Conservation (phyloP, 2,888 invertebrate genomes). For the Hydriomena furcata region DNA sequence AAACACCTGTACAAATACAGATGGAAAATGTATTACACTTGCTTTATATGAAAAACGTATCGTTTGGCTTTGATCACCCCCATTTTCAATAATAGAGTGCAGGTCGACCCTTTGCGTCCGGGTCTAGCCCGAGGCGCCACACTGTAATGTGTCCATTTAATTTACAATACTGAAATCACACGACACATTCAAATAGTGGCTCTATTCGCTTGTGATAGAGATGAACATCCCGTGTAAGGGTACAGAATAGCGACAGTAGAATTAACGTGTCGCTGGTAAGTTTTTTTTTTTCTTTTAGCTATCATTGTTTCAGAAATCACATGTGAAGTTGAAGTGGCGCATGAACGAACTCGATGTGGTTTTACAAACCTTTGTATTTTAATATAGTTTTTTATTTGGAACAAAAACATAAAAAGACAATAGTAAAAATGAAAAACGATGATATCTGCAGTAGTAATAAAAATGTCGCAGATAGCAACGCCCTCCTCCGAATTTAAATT, state of each 20-base stretch:
- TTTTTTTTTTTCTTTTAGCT: conserved; percentile 36
- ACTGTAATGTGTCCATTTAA: conserved; percentile 72
- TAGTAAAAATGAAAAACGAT: too few relatives aligned
- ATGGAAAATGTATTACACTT: conserved; percentile 60
- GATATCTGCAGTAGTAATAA: too few relatives aligned
- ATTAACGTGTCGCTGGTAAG: conserved; percentile 31
- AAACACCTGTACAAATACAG: conserved; percentile 67
- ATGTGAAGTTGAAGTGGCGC: conserved; percentile 2
- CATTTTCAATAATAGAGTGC: conserved; percentile 76
- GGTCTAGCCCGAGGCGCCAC: conserved; percentile 54
- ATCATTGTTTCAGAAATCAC: conserved; percentile 12
- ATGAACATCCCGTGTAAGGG: conserved; percentile 44
- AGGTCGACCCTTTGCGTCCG: conserved; percentile 60
- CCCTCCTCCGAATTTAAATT: too few relatives aligned
- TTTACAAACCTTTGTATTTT: too few relatives aligned
- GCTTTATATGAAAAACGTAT: conserved; percentile 61
- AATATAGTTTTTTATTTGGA: too few relatives aligned
- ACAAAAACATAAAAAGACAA: too few relatives aligned
- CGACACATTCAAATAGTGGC: conserved; percentile 39
- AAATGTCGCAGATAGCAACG: too few relatives aligned
- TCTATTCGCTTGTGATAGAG: conserved; percentile 48
- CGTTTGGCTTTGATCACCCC: conserved; percentile 78
- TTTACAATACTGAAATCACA: conserved; percentile 60
- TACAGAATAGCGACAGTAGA: conserved; percentile 35
- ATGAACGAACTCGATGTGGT: too few relatives aligned